Evolutionary conservation across 1,140 invertebrate genomes (phyloP).

Genomic region (Drosophila simulans): DNA sequence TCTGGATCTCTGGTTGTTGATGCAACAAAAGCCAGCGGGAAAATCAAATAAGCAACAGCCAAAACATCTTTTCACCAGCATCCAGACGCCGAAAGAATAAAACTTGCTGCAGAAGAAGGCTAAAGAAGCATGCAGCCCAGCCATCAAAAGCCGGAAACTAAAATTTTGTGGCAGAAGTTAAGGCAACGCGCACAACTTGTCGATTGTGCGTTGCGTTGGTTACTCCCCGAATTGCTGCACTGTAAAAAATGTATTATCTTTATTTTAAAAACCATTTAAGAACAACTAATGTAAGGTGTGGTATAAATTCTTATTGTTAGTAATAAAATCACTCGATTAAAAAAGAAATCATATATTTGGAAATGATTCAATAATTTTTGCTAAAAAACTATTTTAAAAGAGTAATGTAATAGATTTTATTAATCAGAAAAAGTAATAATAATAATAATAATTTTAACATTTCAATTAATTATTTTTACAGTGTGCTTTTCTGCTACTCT

Average conservation of each 20-base stretch:
- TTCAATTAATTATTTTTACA: background rate
- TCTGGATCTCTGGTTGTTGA: slow-evolving; percentile 37
- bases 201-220: slow-evolving; percentile 63
- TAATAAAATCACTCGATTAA: no score
- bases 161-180: slow-evolving; percentile 78
- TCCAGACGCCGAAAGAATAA: slow-evolving; percentile 41
- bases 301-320: no score
- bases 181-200: slow-evolving; percentile 75
- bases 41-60: slow-evolving; percentile 80
- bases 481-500: background rate
- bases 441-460: no score
- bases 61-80: slow-evolving; percentile 61
- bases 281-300: background rate
- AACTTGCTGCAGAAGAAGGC: slow-evolving; percentile 32
- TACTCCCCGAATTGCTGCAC: slow-evolving; percentile 8
- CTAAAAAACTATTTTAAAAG: no score
- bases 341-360: no score
- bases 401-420: no score
- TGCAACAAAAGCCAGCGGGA: slow-evolving; percentile 62
- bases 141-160: slow-evolving; percentile 80
- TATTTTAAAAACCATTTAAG: no score
- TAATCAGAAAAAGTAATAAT: no score
- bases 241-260: background rate
- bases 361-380: no score
- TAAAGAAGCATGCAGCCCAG: slow-evolving; percentile 50